Conservation (phyloP, 2,113 vertebrate species). For the Scopus umbretta region DNA sequence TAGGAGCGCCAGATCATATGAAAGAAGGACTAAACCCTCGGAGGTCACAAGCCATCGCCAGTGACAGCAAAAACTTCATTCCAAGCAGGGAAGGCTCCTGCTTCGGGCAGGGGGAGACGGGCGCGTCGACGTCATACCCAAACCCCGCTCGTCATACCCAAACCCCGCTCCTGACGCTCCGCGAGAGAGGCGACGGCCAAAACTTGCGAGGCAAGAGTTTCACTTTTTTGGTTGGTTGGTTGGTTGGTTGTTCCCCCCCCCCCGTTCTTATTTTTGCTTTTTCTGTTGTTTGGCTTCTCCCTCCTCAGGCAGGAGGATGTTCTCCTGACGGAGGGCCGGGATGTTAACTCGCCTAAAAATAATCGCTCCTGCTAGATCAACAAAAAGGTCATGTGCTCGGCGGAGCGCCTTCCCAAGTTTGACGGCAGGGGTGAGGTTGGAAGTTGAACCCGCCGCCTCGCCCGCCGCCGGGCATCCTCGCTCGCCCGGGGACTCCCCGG, state of each 20-base stretch:
- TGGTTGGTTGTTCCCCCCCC: too few relatives aligned
- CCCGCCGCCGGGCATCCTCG: constrained; percentile 28
- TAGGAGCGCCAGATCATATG: background rate
- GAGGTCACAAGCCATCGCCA: background rate
- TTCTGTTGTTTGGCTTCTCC: fast-evolving
- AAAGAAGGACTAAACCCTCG: background rate
- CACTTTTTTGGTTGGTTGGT: too few relatives aligned
- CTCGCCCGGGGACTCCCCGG: background rate
- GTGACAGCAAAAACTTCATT: constrained; percentile 55
- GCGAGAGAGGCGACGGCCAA: background rate
- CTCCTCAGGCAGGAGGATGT: constrained; percentile 8
- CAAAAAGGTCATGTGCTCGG: constrained; percentile 74
- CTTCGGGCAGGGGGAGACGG: background rate
- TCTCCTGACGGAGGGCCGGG: constrained; percentile 1
- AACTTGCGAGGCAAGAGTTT: constrained; percentile 50
- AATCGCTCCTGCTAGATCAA: constrained; percentile 58
- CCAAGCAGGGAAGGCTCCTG: background rate
- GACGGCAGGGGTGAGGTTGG: constrained; percentile 50
- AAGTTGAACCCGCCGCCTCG: constrained; percentile 41
- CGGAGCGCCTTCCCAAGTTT: constrained; percentile 71
- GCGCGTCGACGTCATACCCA: background rate
- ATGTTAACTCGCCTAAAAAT: constrained; percentile 60
- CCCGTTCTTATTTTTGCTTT: too few relatives aligned
- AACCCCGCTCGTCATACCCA: constrained; percentile 4
- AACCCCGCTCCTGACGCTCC: constrained; percentile 44